A percentile compares a stretch with the other conserved stretches of the same genome.
Conservation (phyloP, 2,113 vertebrate genomes). For the Nematolebias whitei region DNA sequence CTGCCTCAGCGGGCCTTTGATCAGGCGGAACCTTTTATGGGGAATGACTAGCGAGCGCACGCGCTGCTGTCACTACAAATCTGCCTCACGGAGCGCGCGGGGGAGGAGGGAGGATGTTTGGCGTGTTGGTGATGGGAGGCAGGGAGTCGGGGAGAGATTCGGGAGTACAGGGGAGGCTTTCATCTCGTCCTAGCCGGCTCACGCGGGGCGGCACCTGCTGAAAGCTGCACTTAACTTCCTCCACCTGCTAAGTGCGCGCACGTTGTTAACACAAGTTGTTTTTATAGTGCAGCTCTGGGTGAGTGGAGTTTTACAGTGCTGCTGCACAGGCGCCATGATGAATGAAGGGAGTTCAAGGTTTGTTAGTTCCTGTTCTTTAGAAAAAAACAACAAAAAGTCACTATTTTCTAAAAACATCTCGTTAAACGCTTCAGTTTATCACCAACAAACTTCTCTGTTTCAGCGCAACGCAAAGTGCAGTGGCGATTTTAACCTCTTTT, state of each 20-base stretch:
- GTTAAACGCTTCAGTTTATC: too few species aligned
- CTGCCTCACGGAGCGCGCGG: slow-evolving; percentile 67
- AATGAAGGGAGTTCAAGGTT: too few species aligned
- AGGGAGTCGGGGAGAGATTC: slow-evolving; percentile 26
- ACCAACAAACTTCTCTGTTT: too few species aligned
- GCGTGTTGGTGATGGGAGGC: slow-evolving; percentile 8
- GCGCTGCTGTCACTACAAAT: slow-evolving; percentile 83
- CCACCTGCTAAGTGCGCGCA: slow-evolving; percentile 48
- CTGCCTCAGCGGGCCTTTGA: slow-evolving; percentile 79
- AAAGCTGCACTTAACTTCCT: slow-evolving; percentile 71
- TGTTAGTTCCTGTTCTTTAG: too few species aligned
- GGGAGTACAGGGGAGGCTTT: slow-evolving; percentile 61
- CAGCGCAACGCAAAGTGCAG: too few species aligned
- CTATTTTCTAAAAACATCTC: not conserved
- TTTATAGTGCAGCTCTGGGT: not conserved
- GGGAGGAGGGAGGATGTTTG: slow-evolving; percentile 10
- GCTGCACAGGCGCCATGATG: not conserved
- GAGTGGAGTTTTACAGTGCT: not conserved
- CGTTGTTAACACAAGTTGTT: slow-evolving; percentile 17
- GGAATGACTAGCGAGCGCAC: slow-evolving; percentile 79
- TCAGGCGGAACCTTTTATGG: slow-evolving; percentile 80
- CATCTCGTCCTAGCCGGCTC: slow-evolving; percentile 72
- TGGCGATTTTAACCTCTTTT: too few species aligned
- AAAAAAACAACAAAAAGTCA: not conserved
- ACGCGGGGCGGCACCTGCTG: slow-evolving; percentile 74